Base-by-base conservation (phyloP, 2,797 vertebrate species). In the Poliocrania exsul region DNA sequence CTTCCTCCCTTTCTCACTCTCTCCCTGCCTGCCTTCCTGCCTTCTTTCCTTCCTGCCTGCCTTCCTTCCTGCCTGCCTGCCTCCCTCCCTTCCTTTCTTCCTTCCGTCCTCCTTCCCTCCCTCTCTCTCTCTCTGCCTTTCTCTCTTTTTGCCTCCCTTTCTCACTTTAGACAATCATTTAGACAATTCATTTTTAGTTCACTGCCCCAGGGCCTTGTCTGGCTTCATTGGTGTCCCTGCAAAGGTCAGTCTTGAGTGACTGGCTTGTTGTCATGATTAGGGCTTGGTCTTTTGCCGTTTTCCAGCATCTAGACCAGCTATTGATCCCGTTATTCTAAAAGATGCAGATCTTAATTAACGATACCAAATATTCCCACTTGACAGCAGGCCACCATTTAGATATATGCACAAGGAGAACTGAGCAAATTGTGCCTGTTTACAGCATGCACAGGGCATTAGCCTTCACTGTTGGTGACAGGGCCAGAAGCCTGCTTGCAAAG, bases 301-400 rank as follows among this genome's bases (percentile, higher is more conserved):
- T 25, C 35, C 40, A 44, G 11, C 69, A 75, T 23, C 31, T 57
- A 53, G 78, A 31, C 47, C 35, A 38, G 11, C 9, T 62, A 67
- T 66, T 0, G 0, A 79, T 81, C 73, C 38, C 0, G 0, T 65
- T 78, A 40, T 57, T 75, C 46, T 74, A 17, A 60, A 86, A 78
- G 65, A 56, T 67, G 16, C 24, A 82, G 51, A 28, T 18, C 20
- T 75, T 79, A 60, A 37, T 80, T 86, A 89, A 73, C 60, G 70
- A 51, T 44, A 54, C 33, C 1, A 2, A 71, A 61, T 62, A 80
- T 46, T 81, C 37, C 12, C 18, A 13, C 65, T 62, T 54, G 53
- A 50, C 49, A 83, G 25, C n/a, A 78, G 51, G 16, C 29, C 12
- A 6, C n/a, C 77, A n/a, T 44, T 77, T 44, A 56, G n/a, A 31